Evolutionary conservation across 1,140 invertebrate genomes (phyloP).

Genomic region (roundworm (Caenorhabditis elegans)): DNA sequence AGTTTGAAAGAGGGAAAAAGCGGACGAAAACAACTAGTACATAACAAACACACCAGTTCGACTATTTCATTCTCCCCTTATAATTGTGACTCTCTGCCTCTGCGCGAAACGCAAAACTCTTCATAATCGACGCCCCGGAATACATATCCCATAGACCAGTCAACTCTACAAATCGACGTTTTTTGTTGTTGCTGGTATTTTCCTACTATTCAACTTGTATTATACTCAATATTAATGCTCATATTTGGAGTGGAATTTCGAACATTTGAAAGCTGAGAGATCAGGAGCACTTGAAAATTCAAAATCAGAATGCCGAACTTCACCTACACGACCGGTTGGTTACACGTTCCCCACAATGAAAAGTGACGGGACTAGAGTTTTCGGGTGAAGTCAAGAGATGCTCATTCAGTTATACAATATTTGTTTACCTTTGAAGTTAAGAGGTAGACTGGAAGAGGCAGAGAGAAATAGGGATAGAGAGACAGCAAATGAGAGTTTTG

Average conservation of each 20-base stretch:
- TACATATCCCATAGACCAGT: background rate
- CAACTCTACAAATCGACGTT: too few relatives aligned
- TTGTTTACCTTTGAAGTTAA: slow-evolving; percentile 31
- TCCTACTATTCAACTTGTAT: background rate
- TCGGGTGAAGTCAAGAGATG: slow-evolving; percentile 25
- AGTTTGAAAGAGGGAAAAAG: background rate
- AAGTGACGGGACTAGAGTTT: slow-evolving; percentile 24
- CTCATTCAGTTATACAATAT: slow-evolving; percentile 32
- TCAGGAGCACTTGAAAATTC: background rate
- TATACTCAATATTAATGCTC: background rate
- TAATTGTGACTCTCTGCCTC: background rate
- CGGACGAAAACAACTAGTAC: slow-evolving; percentile 20
- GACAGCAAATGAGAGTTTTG: background rate
- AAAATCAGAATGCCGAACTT: background rate
- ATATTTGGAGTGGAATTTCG: background rate
- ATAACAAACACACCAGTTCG: slow-evolving; percentile 23
- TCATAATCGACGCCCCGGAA: slow-evolving; percentile 4
- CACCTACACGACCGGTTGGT: slow-evolving; percentile 14
- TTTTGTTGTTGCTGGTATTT: background rate
- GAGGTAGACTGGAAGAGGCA: background rate
- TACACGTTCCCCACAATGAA: background rate
- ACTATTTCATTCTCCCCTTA: background rate
- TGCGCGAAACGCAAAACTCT: slow-evolving; percentile 8
- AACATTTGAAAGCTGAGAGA: too few relatives aligned
- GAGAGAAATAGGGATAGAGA: background rate